Evolutionary conservation across 2,888 invertebrate genomes (phyloP), one percentile per base, ranked within the genome.

Genomic region (Petrolisthes manimaculis): DNA sequence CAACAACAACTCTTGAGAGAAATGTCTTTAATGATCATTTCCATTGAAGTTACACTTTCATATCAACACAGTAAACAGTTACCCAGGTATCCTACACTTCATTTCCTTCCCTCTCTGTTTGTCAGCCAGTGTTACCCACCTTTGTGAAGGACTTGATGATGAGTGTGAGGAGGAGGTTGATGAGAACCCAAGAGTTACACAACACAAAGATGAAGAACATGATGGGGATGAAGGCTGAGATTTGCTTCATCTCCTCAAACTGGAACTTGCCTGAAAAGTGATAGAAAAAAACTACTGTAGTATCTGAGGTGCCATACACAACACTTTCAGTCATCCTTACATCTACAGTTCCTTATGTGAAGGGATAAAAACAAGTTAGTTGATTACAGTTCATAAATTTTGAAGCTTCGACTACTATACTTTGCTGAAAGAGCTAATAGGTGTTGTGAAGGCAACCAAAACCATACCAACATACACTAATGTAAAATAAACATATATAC

Each of bases 91-190:
- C 71, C 0, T n/a, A 71, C 24, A 51, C 51, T 54, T 53, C 5
- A 5, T 8, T 6, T 0, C 21, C 24, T 18, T 8, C 9, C 55
- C 3, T 8, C 21, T 18, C 21, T 75, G 18, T 9, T 21, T 51
- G 3, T 21, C 6, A 14, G n/a, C 51, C 14, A 14, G 24, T n/a
- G 4, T 51, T 37, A 69, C 92, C 92, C 91, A 93, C 92, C 89
- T 92, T 92, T 75, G 91, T 92, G 92, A 93, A 93, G 4, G 93
- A 92, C 90, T 92, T 92, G 61, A 92, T 92, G 89, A 94, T 92
- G n/a, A 93, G 92, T 14, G 93, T 93, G 79, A 93, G 91, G 90
- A 93, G 92, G 61, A 93, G 92, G 86, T 93, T 93, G 86, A 93
- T 92, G 87, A 93, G 91, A 21, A 93, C 92, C 88, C 93, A 93